Evolutionary conservation across 1,140 invertebrate genomes (phyloP).

Genomic region (Hypsibius dujardini): DNA sequence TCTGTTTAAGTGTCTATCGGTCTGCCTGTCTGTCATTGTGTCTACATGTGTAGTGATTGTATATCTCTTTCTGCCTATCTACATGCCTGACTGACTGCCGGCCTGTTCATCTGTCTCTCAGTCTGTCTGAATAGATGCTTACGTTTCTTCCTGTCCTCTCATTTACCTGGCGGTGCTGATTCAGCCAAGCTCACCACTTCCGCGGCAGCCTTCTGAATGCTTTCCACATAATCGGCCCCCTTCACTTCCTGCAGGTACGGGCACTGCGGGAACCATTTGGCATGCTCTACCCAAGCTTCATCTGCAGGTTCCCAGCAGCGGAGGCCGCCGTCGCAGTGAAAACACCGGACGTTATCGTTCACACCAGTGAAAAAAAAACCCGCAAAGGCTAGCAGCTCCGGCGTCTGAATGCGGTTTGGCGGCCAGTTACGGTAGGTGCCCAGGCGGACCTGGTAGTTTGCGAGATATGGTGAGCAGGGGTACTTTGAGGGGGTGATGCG

Average conservation of each 20-base stretch:
- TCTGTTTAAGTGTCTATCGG: too few species aligned
- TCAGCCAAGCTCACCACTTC: not conserved
- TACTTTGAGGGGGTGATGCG: not conserved
- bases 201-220: slow-evolving; percentile 21
- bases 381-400: slow-evolving; percentile 55
- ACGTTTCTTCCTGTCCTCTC: too few species aligned
- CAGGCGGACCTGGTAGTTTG: slow-evolving; percentile 35
- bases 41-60: too few species aligned
- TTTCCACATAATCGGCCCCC: slow-evolving; percentile 51
- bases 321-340: slow-evolving; percentile 62
- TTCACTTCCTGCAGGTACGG: slow-evolving; percentile 52
- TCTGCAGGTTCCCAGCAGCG: slow-evolving; percentile 69
- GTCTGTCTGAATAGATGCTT: too few species aligned
- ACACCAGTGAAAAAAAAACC: slow-evolving; percentile 76
- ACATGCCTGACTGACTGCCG: too few species aligned
- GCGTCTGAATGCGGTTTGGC: slow-evolving; percentile 44
- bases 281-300: slow-evolving; percentile 71
- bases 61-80: too few species aligned
- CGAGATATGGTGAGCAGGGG: slow-evolving; percentile 1
- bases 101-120: too few species aligned
- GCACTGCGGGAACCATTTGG: slow-evolving; percentile 60
- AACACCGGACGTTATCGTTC: slow-evolving; percentile 64
- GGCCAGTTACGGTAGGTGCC: slow-evolving; percentile 49
- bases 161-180: too few species aligned
- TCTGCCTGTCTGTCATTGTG: too few species aligned